Conservation (phyloP, 1,140 invertebrate species). For the Hormaphis cornu region DNA sequence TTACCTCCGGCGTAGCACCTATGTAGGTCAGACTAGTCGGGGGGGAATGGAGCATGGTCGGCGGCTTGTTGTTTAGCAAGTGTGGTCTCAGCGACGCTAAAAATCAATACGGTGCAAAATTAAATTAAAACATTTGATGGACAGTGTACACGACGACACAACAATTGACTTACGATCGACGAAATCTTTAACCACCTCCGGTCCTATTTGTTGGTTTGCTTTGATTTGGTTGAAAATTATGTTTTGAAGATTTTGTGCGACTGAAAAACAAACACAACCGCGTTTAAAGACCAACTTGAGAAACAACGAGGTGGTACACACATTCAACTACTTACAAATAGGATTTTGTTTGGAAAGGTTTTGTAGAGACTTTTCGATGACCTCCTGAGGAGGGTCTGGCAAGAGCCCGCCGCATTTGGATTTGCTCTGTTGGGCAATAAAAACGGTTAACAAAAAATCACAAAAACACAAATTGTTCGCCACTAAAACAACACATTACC, state of each 20-base stretch:
- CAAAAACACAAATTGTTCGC: neutral
- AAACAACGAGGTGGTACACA: neutral
- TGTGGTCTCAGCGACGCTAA: conserved; percentile 9
- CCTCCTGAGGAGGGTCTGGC: conserved; percentile 45
- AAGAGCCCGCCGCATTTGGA: conserved; percentile 43
- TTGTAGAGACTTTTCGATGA: conserved; percentile 45
- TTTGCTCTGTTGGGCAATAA: conserved; percentile 39
- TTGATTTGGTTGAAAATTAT: conserved; percentile 42
- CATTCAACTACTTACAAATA: conserved; percentile 43
- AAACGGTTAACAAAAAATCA: neutral
- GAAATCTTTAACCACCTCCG: conserved; percentile 3
- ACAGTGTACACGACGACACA: neutral
- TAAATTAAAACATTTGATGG: neutral
- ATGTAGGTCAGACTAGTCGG: conserved; percentile 3
- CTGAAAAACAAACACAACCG: conserved; percentile 38
- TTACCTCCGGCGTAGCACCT: conserved; percentile 9
- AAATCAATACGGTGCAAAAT: neutral
- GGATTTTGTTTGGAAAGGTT: conserved; percentile 48
- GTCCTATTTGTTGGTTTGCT: conserved; percentile 25
- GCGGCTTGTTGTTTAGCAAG: neutral
- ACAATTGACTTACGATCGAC: neutral
- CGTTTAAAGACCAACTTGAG: neutral
- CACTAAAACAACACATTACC: conserved; percentile 37
- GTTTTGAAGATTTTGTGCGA: conserved; percentile 47
- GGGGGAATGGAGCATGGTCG: conserved; percentile 14